Evolutionary conservation across 2,113 vertebrate genomes (phyloP).

Genomic region (Procavia capensis): DNA sequence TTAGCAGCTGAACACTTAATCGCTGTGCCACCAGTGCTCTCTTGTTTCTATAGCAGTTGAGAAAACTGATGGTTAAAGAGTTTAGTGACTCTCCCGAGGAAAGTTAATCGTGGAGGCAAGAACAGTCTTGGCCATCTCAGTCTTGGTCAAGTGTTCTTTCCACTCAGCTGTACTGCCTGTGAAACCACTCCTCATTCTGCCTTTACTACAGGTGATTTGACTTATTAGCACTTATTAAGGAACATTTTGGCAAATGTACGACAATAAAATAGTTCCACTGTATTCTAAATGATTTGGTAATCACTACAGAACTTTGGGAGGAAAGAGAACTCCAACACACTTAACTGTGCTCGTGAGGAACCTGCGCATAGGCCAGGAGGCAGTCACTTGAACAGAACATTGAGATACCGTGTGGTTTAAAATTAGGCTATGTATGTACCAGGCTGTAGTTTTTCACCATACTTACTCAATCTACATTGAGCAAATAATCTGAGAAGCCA

Average conservation of each 20-base stretch:
- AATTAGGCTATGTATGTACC: no score
- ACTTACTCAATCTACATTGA: no score
- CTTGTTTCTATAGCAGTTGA: neutral
- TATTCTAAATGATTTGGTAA: neutral
- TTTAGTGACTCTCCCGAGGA: neutral
- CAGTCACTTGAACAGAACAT: no score
- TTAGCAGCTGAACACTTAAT: no score
- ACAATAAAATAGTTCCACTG: neutral
- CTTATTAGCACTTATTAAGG: neutral
- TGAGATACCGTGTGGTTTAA: no score
- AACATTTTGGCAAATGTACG: neutral
- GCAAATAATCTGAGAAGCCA: no score
- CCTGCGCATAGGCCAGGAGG: no score
- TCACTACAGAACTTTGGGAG: neutral
- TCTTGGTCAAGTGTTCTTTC: neutral
- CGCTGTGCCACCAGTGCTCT: no score
- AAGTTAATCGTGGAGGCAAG: neutral
- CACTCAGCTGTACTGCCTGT: neutral
- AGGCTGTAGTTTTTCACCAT: no score
- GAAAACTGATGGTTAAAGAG: neutral
- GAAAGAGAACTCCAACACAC: no score
- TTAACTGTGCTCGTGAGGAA: no score
- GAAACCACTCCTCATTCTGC: neutral
- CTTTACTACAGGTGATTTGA: neutral
- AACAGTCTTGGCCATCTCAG: accelerated